Base-by-base conservation (phyloP, 2,113 vertebrate genomes). In the Nesoenas mayeri region DNA sequence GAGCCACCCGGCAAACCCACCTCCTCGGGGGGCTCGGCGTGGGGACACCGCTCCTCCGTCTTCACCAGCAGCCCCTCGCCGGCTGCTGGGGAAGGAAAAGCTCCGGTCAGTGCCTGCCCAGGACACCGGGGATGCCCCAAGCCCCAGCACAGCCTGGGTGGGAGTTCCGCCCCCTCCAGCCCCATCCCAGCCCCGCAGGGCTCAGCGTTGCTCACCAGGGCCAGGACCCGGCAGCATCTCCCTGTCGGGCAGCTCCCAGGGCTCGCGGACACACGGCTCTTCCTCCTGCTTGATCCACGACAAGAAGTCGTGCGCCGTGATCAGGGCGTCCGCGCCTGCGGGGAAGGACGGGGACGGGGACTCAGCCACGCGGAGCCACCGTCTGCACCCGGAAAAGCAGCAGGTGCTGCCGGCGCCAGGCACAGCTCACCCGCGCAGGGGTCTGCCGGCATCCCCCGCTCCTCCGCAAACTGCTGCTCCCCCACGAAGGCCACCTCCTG, bases 401-500 rank as follows among this genome's bases (percentile, higher is more conserved):
- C 15, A 4, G 47, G 18, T 19, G 56, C 47, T 32, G 53, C 15
- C 2, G 4, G 31, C 2, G 0, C 5, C 4, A 25, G 40, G 58
- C 28, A 5, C 29, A 3, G 77, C 72, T 93, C 94, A 98, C 98
- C 98, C 70, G 97, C 88, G 2, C 97, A 98, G 2, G 98, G 89
- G 19, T 97, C 97, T 1, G 97, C 28, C 0, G 97, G 96, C 89
- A 98, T 94, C 21, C 88, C 98, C 77, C 98, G 95, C 67, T 98
- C 98, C 85, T 98, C 97, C 0, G 97, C 61, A 22, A 97, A 97
- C 25, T 97, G 97, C 65, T 97, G 98, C 81, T 98, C 98, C 82
- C 96, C 97, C 3, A 96, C 96, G 0, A 95, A 96, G 8, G 98
- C 97, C 69, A 97, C 98, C 93, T 98, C 98, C 96, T 98, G 98